Conservation (phyloP, 2,797 vertebrate genomes). For the Syngnathus rostellatus region DNA sequence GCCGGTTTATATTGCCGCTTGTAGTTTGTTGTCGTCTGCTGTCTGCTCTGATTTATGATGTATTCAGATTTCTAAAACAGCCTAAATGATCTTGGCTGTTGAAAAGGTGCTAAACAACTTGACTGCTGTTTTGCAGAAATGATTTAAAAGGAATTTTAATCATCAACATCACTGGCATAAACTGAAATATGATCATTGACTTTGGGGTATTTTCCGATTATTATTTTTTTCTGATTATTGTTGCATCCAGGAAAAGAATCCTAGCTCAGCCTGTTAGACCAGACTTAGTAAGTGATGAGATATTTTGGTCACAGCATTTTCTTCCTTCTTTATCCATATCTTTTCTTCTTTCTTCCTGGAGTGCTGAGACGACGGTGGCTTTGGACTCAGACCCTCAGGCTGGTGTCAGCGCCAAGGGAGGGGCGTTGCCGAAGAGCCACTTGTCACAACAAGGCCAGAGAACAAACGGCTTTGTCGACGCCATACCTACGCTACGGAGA, state of each 20-base stretch:
- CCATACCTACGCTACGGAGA: constrained; percentile 20
- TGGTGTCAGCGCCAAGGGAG: constrained; percentile 47
- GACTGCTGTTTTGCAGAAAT: background rate
- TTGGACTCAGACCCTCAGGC: constrained; percentile 37
- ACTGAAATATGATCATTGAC: no score
- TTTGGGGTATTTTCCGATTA: no score
- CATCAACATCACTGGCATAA: no score
- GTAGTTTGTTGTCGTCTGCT: background rate
- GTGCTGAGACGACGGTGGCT: constrained; percentile 43
- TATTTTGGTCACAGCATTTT: no score
- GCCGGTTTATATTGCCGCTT: background rate
- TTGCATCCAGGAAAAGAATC: no score
- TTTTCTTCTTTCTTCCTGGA: background rate
- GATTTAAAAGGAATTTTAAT: background rate
- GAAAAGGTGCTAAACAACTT: background rate
- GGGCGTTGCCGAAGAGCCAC: constrained; percentile 42
- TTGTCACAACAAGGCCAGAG: constrained; percentile 48
- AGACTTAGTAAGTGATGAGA: no score
- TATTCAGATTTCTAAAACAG: background rate
- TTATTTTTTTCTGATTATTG: no score
- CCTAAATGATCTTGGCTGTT: background rate
- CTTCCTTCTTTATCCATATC: no score
- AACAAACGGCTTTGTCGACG: constrained; percentile 30
- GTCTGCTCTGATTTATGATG: no score
- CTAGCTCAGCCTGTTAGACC: no score